phyloP scores from a whole-genome alignment of 2,888 invertebrate genomes.

The Encarsia formosa region DNA sequence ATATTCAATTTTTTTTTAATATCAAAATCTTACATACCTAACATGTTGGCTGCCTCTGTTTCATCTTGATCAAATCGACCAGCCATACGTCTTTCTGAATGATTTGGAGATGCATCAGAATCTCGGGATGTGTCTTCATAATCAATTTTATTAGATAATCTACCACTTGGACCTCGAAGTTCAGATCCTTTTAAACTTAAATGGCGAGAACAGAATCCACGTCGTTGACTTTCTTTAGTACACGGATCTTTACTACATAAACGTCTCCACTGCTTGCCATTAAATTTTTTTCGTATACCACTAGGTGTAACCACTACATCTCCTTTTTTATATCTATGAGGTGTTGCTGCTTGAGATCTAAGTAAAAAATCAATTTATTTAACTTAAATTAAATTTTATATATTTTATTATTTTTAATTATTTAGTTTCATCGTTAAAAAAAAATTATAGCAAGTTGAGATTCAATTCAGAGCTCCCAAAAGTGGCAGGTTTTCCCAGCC shows the following conservation, averaged over 20 bases:
- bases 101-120: conserved; percentile 84
- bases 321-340: conserved; percentile 95
- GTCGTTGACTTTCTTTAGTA: conserved; percentile 93
- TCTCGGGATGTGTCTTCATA: conserved; percentile 89
- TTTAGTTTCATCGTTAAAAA: no score
- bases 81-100: conserved; percentile 66
- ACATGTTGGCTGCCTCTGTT: conserved; percentile 94
- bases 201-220: conserved; percentile 96
- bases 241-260: conserved; percentile 94
- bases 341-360: conserved; percentile 87
- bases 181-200: conserved; percentile 77
- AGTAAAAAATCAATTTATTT: background rate
- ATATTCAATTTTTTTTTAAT: no score
- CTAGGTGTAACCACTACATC: conserved; percentile 91
- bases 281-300: conserved; percentile 97
- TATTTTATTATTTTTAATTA: background rate
- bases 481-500: no score
- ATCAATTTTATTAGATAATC: conserved; percentile 56
- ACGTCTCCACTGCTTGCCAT: conserved; percentile 98
- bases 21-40: no score
- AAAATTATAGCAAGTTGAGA: no score
- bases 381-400: background rate
- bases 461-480: no score
- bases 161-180: conserved; percentile 44
- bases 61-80: conserved; percentile 90